Evolutionary conservation across 2,797 vertebrate species (phyloP), one percentile per base, ranked within the genome.

Genomic region (Thalassophryne amazonica): DNA sequence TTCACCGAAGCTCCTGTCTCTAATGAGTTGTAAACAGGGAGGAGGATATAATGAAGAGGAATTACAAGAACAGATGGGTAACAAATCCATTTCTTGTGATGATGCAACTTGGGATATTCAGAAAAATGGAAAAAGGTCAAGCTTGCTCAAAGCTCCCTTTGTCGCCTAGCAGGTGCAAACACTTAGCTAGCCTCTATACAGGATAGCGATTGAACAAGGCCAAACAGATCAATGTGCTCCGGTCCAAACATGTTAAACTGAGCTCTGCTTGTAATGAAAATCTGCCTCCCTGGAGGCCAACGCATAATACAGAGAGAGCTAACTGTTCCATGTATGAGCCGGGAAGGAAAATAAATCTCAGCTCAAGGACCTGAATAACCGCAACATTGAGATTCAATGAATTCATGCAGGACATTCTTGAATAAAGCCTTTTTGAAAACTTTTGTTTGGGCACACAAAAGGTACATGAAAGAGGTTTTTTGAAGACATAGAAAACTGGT

Each of bases 201-300:
- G 29, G 24, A 17, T 35, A 7, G 28, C 12, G 32, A 48, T 63
- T 66, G 57, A 49, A 29, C 51, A 30, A 25, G 61, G 61, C 72
- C 73, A 60, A 71, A 73, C 72, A 41, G 69, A 82, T 84, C 78
- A 28, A 83, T 82, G 59, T 5, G 18, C 63, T 34, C 47, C 56
- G 49, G 59, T 70, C 53, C 63, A 49, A 68, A 80, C 69, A 78
- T 73, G 68, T 61, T 75, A 69, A 81, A 79, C 67, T 65, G 33
- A 67, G 50, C 51, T 64, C 69, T 49, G 65, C 67, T 58, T 67
- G 19, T 75, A 78, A 79, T 81, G 65, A 73, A 81, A 64, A 47
- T 42, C 50, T 63, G 43, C 53, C 29, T 81, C 72, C 57, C 64
- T 30, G 15, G 58, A 76, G 70, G 58, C 56, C 59, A 29, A 52